Percentiles rank a stretch among this genome's conserved stretches.
These are phyloP conservation scores for Podarcis siculus DNA, from an alignment of 2,797 vertebrate genomes.

Conservation along the genomic window DNA sequence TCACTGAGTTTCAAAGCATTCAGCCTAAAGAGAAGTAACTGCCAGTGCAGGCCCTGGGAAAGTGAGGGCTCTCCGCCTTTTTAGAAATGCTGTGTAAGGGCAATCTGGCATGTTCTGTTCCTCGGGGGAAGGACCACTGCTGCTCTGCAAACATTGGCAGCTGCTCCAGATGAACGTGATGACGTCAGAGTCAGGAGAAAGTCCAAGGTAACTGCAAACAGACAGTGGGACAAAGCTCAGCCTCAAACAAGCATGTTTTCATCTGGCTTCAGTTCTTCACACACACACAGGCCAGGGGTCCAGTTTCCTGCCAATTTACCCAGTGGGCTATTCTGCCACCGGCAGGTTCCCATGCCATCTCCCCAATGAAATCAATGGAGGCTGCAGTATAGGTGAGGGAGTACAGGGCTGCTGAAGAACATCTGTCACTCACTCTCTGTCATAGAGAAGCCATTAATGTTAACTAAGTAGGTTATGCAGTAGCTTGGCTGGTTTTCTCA, in stretches of 20 bases:
- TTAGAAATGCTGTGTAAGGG: neutral
- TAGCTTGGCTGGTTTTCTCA: no score
- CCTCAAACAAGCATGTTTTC: neutral
- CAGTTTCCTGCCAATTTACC: neutral
- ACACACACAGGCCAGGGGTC: neutral
- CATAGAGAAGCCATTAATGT: no score
- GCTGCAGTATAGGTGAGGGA: neutral
- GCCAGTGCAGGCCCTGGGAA: neutral
- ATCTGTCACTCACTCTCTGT: no score
- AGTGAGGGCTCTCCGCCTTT: neutral
- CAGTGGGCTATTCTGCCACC: neutral
- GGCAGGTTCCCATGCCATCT: neutral
- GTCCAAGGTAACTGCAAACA: slow-evolving; percentile 45
- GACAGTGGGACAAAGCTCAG: slow-evolving; percentile 10
- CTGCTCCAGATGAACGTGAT: slow-evolving; percentile 43
- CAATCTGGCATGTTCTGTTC: neutral
- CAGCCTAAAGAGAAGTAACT: neutral
- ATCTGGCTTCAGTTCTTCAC: neutral
- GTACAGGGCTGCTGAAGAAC: no score
- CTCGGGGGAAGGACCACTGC: no score
- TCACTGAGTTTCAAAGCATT: neutral
- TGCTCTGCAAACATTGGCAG: neutral
- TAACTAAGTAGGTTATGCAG: no score
- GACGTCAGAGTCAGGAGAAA: slow-evolving; percentile 58
- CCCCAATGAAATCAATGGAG: neutral